Base-by-base conservation (phyloP, 2,888 invertebrate genomes). In the Salpingus planirostris region DNA sequence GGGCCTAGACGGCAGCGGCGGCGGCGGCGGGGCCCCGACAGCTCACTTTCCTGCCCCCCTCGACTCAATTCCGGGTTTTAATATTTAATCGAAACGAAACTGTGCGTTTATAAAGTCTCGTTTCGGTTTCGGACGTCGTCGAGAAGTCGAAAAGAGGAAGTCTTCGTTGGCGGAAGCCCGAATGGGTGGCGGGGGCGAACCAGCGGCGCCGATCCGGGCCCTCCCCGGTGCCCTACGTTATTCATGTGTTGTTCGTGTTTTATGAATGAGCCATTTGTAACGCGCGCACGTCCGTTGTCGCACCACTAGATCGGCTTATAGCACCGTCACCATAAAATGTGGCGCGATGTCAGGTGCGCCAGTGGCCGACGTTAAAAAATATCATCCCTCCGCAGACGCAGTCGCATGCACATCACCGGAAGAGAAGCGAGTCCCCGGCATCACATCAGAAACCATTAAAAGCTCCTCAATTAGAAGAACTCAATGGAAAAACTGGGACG, bases 221-320 rank as follows among this genome's bases (percentile, higher is more conserved):
- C 27, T 29, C 36, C 33, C 33, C 39, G 29, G 32, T 35, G 29
- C 23, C 35, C 38, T 42, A 43, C 44, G 49, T 57, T 58, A 57
- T 59, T 59, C 58, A 57, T 58, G 56, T 57, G 55, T 57, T 55
- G 56, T 62, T 62, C 62, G 59, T 62, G 62, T 63, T 64, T 62
- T 62, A 62, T 59, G 62, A 63, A 62, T 60, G 57, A 59, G 59
- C 60, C 56, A 62, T 64, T 63, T 62, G 61, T 60, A 63, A 52
- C 50, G 47, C 51, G 52, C 52, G 50, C 63, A 63, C 63, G 63
- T 62, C 44, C 57, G 50, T 54, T 56, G 60, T 59, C 59, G 53
- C 57, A 58, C 60, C 55, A 51, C 57, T 54, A 60, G 57, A 58
- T 60, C 55, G 57, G 55, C 57, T 60, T 59, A 59, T 53, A 55